Evolutionary conservation across 2,797 vertebrate species (phyloP).

Genomic region (Vireo griseus): DNA sequence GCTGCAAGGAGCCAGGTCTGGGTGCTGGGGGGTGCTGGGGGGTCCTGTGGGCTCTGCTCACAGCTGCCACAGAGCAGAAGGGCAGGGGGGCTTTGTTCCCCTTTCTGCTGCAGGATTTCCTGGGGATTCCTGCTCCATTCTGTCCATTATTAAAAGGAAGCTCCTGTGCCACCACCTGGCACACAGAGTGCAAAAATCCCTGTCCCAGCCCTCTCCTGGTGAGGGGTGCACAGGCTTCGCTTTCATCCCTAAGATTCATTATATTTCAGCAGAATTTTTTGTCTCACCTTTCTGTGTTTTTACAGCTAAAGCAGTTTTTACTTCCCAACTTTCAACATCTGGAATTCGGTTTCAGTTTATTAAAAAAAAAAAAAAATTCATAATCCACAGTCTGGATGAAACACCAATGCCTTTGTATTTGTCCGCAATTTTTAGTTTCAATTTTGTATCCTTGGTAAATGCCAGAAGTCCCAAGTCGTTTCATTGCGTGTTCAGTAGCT

Average conservation of each 20-base stretch:
- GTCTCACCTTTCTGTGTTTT: conserved; percentile 58
- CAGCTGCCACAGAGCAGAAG: accelerated
- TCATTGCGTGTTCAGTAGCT: not conserved
- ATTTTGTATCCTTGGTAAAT: conserved; percentile 13
- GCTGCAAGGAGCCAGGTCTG: not conserved
- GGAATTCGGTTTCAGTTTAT: conserved; percentile 58
- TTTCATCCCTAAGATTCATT: conserved; percentile 10
- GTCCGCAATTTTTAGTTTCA: conserved; percentile 22
- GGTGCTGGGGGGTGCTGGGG: accelerated
- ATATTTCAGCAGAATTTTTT: conserved; percentile 48
- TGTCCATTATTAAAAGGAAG: not conserved
- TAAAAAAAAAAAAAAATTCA: conserved; percentile 29
- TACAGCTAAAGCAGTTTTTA: conserved; percentile 59
- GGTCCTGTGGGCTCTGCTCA: accelerated
- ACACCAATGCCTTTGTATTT: conserved; percentile 42
- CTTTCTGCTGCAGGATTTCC: not conserved
- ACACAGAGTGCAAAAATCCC: not conserved
- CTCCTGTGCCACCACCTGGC: not conserved
- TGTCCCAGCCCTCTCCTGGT: not conserved
- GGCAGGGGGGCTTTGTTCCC: not conserved
- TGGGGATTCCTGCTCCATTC: not conserved
- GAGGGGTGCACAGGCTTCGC: not conserved
- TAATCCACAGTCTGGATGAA: conserved; percentile 41
- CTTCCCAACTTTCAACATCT: conserved; percentile 55
- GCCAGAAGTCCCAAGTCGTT: not conserved